These are phyloP conservation scores for Hylomyscus alleni DNA, from an alignment of 2,797 vertebrate species.

Conservation along the genomic window DNA sequence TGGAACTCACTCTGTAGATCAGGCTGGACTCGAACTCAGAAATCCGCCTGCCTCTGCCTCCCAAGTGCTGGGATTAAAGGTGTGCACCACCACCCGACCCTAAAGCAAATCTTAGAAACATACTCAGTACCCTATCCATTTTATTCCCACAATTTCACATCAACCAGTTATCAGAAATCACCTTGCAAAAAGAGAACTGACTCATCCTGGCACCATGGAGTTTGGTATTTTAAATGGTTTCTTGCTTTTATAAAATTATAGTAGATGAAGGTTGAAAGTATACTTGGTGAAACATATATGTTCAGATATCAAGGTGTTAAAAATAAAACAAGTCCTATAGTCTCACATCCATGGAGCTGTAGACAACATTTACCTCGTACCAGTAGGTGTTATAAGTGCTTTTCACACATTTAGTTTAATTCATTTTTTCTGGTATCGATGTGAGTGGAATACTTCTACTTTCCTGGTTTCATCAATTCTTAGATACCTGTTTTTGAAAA, in stretches of 20 bases:
- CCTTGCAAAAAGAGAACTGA: background rate
- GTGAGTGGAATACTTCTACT: background rate
- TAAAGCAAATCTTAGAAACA: background rate
- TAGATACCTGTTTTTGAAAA: background rate
- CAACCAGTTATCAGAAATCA: background rate
- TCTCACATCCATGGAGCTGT: background rate
- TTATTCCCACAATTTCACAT: background rate
- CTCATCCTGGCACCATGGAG: background rate
- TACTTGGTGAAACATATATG: background rate
- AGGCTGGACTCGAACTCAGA: too few species aligned
- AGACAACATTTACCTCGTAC: background rate
- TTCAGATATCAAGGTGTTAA: background rate
- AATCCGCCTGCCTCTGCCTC: too few species aligned
- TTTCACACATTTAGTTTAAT: background rate
- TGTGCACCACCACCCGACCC: too few species aligned
- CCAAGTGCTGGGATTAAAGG: too few species aligned
- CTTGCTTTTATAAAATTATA: background rate
- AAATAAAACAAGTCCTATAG: background rate
- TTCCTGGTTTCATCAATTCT: background rate
- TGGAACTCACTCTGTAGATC: too few species aligned
- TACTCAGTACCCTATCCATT: background rate
- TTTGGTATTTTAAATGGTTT: slow-evolving; percentile 19
- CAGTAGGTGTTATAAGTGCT: background rate
- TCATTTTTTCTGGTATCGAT: background rate
- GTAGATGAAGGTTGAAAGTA: background rate